Percentiles rank a stretch among this genome's conserved stretches.
phyloP scores from a whole-genome alignment of 2,888 invertebrate species.

The Drosophila nr. perissopoda region DNA sequence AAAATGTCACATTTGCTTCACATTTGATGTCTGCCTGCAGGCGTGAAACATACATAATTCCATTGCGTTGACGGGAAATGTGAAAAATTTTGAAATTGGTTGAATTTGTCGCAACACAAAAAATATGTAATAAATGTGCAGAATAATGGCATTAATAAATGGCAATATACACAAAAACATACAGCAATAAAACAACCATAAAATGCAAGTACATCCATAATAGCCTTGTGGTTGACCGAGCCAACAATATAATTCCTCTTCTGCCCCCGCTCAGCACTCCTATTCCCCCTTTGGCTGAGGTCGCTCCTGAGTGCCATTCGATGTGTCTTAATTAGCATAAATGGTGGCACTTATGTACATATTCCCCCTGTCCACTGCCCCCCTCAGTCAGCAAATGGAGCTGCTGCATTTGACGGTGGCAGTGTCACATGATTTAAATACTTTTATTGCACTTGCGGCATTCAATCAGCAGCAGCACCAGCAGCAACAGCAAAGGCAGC shows the following conservation, averaged over 20 bases:
- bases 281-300: neutral
- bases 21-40: slow-evolving; percentile 18
- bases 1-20: neutral
- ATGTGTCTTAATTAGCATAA: slow-evolving; percentile 79
- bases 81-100: slow-evolving; percentile 29
- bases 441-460: slow-evolving; percentile 63
- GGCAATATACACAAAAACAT: slow-evolving; percentile 53
- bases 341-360: slow-evolving; percentile 45
- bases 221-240: slow-evolving; percentile 41
- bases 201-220: slow-evolving; percentile 70
- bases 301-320: slow-evolving; percentile 34
- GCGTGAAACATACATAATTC: slow-evolving; percentile 15
- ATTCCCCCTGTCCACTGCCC: neutral
- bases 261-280: neutral
- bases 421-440: slow-evolving; percentile 60
- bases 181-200: slow-evolving; percentile 70
- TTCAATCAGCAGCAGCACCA: slow-evolving; percentile 58
- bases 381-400: slow-evolving; percentile 1
- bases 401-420: slow-evolving; percentile 25
- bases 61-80: slow-evolving; percentile 35
- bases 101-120: slow-evolving; percentile 51
- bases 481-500: neutral
- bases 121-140: slow-evolving; percentile 62
- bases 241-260: neutral
- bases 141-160: slow-evolving; percentile 71